These are phyloP conservation scores for Argyrosomus japonicus DNA, from an alignment of 2,113 vertebrate genomes.

Conservation along the genomic window DNA sequence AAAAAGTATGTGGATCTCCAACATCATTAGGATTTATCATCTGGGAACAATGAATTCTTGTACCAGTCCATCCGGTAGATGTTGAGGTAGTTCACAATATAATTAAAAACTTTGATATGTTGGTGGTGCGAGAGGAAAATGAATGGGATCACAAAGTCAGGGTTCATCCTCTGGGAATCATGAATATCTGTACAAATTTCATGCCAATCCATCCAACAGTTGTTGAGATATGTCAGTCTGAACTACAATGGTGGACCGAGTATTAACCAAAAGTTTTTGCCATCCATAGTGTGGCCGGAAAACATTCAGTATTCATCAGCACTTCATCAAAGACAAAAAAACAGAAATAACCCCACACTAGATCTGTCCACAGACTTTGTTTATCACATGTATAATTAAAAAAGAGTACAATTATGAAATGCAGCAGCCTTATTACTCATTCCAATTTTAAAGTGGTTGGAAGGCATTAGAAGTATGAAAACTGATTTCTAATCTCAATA, in stretches of 20 bases:
- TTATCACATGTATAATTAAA: constrained; percentile 59
- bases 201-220: too few species aligned
- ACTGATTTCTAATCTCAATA: constrained; percentile 64
- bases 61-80: too few species aligned
- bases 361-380: constrained; percentile 39
- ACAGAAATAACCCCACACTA: constrained; percentile 25
- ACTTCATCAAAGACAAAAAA: neutral
- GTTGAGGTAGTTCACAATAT: neutral
- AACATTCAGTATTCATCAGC: neutral
- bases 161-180: neutral
- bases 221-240: neutral
- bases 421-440: constrained; percentile 59
- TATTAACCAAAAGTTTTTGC: neutral
- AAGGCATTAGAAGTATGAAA: constrained; percentile 65
- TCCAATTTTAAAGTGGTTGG: constrained; percentile 74
- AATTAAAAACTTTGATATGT: neutral
- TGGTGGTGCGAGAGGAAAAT: neutral
- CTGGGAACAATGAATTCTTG: too few species aligned
- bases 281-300: neutral
- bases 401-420: constrained; percentile 43
- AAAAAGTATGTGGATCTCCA: too few species aligned
- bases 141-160: neutral
- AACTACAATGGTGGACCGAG: neutral
- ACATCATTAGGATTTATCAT: too few species aligned
- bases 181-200: neutral